Conservation (phyloP, 1,140 invertebrate species). For the Pogonognathellus flavescens region DNA sequence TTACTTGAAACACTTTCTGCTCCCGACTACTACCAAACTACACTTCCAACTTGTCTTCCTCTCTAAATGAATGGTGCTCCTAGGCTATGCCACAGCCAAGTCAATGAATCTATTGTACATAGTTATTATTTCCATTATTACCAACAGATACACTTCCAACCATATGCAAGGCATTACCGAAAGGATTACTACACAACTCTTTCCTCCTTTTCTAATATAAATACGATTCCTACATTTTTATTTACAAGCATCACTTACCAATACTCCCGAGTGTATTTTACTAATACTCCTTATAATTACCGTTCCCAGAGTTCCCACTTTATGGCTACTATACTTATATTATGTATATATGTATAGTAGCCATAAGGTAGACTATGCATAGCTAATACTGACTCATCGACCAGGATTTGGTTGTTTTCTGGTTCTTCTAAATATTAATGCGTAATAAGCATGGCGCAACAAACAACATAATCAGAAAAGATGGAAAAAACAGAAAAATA, state of each 20-base stretch:
- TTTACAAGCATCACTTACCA: conserved; percentile 23
- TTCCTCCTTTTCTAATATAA: background rate
- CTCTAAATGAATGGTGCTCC: conserved; percentile 14
- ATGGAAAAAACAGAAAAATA: conserved; percentile 7
- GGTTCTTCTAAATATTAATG: conserved; percentile 23
- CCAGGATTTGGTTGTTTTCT: background rate
- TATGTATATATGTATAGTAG: too few relatives aligned
- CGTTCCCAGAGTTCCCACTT: too few relatives aligned
- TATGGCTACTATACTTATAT: too few relatives aligned
- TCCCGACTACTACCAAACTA: conserved; percentile 10
- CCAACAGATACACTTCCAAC: background rate
- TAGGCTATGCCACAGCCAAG: background rate
- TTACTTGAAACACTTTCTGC: background rate
- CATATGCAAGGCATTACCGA: conserved; percentile 20
- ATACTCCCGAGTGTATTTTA: too few relatives aligned
- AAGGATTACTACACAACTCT: conserved; percentile 30
- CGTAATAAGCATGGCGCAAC: conserved; percentile 45
- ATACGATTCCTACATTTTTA: too few relatives aligned
- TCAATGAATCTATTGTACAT: conserved; percentile 25
- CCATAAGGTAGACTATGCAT: too few relatives aligned
- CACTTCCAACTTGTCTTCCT: conserved; percentile 4
- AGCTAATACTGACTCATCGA: background rate
- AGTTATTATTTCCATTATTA: conserved; percentile 45
- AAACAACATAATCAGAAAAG: conserved; percentile 38
- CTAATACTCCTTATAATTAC: background rate